These are phyloP conservation scores for Scaptomyza caliginosa DNA, from an alignment of 2,888 invertebrate genomes.

Conservation along the genomic window DNA sequence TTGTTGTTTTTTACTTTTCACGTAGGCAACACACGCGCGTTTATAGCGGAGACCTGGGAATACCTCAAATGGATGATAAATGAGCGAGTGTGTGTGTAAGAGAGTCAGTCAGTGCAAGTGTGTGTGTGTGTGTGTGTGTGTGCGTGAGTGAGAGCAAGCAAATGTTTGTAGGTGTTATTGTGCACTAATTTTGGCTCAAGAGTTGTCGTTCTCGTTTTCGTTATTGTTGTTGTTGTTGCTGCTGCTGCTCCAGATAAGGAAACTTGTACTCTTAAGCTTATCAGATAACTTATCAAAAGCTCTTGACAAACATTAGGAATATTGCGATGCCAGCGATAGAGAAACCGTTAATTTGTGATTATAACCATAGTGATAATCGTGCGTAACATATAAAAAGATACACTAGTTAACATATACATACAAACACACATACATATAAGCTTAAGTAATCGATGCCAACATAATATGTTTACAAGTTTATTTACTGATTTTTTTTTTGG, in stretches of 20 bases:
- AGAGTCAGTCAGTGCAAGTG: background rate
- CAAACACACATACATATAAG: background rate
- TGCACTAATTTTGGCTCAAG: slow-evolving; percentile 37
- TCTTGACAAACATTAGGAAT: slow-evolving; percentile 12
- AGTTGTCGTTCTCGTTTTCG: background rate
- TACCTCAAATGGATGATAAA: slow-evolving; percentile 43
- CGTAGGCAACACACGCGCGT: slow-evolving; percentile 37
- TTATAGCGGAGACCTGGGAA: slow-evolving; percentile 29
- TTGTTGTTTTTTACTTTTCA: slow-evolving; percentile 32
- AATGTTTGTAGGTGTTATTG: slow-evolving; percentile 11
- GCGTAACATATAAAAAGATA: too few species aligned
- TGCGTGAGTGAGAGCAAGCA: background rate
- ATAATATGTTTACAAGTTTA: background rate
- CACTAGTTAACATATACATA: background rate
- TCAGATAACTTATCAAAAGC: slow-evolving; percentile 39
- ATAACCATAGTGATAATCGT: background rate
- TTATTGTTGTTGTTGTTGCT: slow-evolving; percentile 11
- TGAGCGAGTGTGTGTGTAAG: slow-evolving; percentile 14
- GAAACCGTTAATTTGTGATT: slow-evolving; percentile 17
- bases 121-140: slow-evolving; percentile 5
- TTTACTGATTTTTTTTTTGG: background rate
- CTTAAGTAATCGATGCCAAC: too few species aligned
- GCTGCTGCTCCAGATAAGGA: slow-evolving; percentile 29
- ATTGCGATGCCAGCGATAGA: slow-evolving; percentile 22
- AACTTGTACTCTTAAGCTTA: slow-evolving; percentile 33